Conservation (phyloP, 2,888 invertebrate species). For the Zhengitettix transpicula region DNA sequence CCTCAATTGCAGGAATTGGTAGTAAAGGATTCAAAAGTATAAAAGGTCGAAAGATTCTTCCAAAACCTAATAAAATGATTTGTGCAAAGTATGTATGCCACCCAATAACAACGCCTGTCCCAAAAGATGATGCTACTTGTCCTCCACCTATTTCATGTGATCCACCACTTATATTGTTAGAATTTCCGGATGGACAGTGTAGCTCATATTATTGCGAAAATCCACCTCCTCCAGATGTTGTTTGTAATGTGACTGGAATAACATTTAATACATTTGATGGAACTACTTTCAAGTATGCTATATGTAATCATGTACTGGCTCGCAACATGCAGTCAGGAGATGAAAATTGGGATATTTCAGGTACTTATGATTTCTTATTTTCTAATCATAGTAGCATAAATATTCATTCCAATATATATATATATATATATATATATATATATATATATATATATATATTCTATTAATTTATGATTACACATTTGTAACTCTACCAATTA, state of each 20-base stretch:
- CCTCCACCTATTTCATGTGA: no score
- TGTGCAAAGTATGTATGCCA: no score
- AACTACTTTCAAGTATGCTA: slow-evolving; percentile 58
- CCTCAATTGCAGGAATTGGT: no score
- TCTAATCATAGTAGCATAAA: background rate
- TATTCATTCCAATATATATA: background rate
- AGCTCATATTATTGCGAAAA: slow-evolving; percentile 28
- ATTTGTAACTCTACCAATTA: background rate
- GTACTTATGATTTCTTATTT: slow-evolving; percentile 4
- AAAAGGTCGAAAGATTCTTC: no score
- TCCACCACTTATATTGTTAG: no score
- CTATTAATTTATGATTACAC: background rate
- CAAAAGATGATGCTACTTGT: no score
- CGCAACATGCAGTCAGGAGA: slow-evolving; percentile 31
- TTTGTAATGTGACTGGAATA: slow-evolving; percentile 56
- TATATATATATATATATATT: background rate
- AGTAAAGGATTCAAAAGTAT: no score
- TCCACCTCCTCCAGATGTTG: slow-evolving; percentile 32
- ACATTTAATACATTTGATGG: slow-evolving; percentile 68
- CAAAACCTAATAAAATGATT: no score
- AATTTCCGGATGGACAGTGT: slow-evolving; percentile 7
- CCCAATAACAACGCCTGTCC: no score
- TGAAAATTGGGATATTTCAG: slow-evolving; percentile 46
- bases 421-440: background rate
- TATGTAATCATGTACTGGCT: slow-evolving; percentile 64